These are phyloP conservation scores for Chlorodrepanis virens DNA, from an alignment of 2,113 vertebrate genomes.

Conservation along the genomic window DNA sequence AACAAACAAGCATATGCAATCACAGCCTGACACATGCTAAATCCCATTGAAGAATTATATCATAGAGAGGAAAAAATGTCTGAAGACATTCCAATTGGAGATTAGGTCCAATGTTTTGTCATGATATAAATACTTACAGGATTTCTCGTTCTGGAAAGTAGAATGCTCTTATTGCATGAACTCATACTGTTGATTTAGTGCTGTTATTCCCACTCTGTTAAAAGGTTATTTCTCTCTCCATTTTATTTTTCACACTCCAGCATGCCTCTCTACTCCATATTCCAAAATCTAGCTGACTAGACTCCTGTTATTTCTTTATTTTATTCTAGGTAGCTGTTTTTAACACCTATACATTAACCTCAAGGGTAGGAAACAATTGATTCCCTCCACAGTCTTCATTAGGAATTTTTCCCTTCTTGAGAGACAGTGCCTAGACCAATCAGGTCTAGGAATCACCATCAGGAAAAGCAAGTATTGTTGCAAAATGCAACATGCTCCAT, in stretches of 20 bases:
- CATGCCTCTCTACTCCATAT: background rate
- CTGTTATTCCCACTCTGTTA: background rate
- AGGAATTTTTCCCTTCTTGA: background rate
- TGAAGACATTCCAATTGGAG: background rate
- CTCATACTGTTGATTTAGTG: background rate
- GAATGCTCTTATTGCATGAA: background rate
- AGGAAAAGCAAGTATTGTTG: background rate
- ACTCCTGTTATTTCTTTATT: background rate
- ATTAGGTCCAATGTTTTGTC: background rate
- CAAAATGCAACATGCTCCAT: background rate
- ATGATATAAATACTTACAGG: background rate
- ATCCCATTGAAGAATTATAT: background rate
- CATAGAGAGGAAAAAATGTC: background rate
- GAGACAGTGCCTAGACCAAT: background rate
- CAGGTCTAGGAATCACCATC: background rate
- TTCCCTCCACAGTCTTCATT: background rate
- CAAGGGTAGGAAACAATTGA: background rate
- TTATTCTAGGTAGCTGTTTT: background rate
- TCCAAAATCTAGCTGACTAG: background rate
- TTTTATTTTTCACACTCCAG: background rate
- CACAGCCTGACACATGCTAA: background rate
- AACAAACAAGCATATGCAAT: conserved; percentile 4
- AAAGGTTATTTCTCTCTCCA: background rate
- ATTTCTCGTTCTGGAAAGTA: background rate
- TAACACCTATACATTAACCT: background rate